Base-by-base conservation (phyloP, 2,113 vertebrate genomes). In the Meles meles region DNA sequence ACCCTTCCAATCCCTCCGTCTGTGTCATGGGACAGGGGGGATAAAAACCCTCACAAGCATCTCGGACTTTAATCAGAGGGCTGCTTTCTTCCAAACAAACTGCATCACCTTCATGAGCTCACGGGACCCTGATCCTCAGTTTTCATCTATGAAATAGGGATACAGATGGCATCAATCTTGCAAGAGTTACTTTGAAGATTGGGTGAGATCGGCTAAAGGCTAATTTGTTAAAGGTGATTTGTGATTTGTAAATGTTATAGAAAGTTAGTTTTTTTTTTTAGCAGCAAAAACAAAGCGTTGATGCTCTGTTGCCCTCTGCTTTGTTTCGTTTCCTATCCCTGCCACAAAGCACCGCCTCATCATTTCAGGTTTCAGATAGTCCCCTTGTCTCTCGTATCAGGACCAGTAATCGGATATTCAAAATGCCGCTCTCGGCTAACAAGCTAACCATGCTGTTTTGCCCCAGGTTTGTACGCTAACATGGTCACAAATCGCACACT, bases 231-330 rank as follows among this genome's bases (percentile, higher is more conserved):
- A 52, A 79, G 42, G 13, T 67, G 42, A 18, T 86, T 76, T 37
- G n/a, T 93, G 67, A 87, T 57, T 27, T 4, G 3, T 65, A 88
- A 77, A 34, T 25, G 6, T 57, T 74, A 67, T 1, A 74, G 71
- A 85, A 87, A n/a, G 31, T 34, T 96, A n/a, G 31, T 37, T 95
- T 95, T 76, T 95, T 95, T 76, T 63, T 71, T 76, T 94, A 63
- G 15, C 27, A 71, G 52, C 39, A 80, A 94, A 93, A 77, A 7
- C 39, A 47, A 63, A n/a, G 7, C 57, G 12, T 80, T 76, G 27
- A 42, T 79, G 29, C 47, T 90, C 52, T 59, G 42, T 5, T 18
- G 55, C 1, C 2, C 3, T 37, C 3, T 37, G 3, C 39, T 79
- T 39, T 49, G 49, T 52, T 17, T 52, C 17, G 49, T 17, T 85